Conservation (phyloP, 2,888 invertebrate species). For the Acholoe squamosa region DNA sequence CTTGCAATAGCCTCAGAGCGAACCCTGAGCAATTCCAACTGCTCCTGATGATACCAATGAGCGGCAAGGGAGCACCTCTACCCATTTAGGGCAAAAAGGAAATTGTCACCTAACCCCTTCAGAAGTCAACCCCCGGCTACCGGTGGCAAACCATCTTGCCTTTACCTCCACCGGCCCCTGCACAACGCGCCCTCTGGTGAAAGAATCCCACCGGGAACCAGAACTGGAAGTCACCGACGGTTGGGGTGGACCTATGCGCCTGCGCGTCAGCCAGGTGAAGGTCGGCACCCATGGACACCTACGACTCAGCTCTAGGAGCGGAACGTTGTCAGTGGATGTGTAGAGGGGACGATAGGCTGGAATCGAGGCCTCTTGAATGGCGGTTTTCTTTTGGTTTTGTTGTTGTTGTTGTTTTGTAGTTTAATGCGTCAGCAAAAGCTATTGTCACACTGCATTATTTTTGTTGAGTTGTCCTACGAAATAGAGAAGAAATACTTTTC, state of each 20-base stretch:
- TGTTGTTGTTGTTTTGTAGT: no score
- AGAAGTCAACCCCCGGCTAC: background rate
- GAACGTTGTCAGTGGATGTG: background rate
- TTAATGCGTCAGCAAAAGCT: no score
- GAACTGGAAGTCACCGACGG: background rate
- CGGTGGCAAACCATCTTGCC: background rate
- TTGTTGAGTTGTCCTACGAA: no score
- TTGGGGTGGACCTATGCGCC: background rate
- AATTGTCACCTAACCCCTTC: background rate
- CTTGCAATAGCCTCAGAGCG: background rate
- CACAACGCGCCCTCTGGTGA: background rate
- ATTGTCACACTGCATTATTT: no score
- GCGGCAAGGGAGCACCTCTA: background rate
- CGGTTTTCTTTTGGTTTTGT: no score
- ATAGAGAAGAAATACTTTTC: no score
- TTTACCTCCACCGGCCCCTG: background rate
- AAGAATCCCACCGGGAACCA: background rate
- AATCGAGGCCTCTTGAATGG: no score
- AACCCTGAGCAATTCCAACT: background rate
- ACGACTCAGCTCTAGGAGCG: background rate
- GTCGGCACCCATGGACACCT: background rate
- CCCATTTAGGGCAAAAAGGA: background rate
- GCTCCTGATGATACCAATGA: background rate
- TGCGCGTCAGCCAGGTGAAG: slow-evolving; percentile 5
- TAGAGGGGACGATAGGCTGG: no score